Percentiles rank a stretch among this genome's conserved stretches.
Conservation (phyloP, 2,888 invertebrate genomes). For the Lomographa bimaculata region DNA sequence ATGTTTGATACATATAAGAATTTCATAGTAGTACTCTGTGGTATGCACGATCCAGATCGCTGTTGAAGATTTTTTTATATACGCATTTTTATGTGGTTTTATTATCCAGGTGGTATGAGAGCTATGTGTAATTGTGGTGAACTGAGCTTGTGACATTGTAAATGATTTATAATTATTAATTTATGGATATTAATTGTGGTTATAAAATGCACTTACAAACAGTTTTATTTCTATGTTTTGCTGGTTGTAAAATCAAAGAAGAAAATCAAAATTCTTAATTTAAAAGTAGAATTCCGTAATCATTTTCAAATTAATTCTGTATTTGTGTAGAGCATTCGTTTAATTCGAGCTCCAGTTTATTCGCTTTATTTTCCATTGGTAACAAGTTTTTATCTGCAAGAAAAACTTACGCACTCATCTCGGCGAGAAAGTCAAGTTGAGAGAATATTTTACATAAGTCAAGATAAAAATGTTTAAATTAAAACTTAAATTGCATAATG, state of each 20-base stretch:
- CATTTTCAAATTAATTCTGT: too few relatives aligned
- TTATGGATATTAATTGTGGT: slow-evolving; percentile 21
- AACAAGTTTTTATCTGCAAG: slow-evolving; percentile 61
- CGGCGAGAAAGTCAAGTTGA: slow-evolving; percentile 56
- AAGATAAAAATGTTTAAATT: too few relatives aligned
- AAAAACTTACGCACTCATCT: slow-evolving; percentile 60
- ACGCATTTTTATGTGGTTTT: slow-evolving; percentile 30
- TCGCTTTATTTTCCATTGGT: slow-evolving; percentile 51
- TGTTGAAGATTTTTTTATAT: slow-evolving; percentile 40
- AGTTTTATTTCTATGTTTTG: slow-evolving; percentile 15
- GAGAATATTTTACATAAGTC: too few relatives aligned
- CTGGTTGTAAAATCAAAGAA: slow-evolving; percentile 1
- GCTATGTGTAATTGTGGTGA: slow-evolving; percentile 44
- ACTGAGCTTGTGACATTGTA: slow-evolving; percentile 29
- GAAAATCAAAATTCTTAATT: background rate
- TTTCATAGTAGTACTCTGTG: slow-evolving; percentile 33
- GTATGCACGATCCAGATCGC: slow-evolving; percentile 45
- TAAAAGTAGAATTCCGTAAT: too few relatives aligned
- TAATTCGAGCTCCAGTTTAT: too few relatives aligned
- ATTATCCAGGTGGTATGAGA: slow-evolving; percentile 38
- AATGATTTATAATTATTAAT: slow-evolving; percentile 19
- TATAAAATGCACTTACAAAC: slow-evolving; percentile 7
- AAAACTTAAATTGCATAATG: too few relatives aligned
- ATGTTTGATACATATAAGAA: slow-evolving; percentile 48
- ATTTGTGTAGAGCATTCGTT: too few relatives aligned